Evolutionary conservation across 2,113 vertebrate genomes (phyloP), one percentile per base, ranked within the genome.

Genomic region (Calypte anna): DNA sequence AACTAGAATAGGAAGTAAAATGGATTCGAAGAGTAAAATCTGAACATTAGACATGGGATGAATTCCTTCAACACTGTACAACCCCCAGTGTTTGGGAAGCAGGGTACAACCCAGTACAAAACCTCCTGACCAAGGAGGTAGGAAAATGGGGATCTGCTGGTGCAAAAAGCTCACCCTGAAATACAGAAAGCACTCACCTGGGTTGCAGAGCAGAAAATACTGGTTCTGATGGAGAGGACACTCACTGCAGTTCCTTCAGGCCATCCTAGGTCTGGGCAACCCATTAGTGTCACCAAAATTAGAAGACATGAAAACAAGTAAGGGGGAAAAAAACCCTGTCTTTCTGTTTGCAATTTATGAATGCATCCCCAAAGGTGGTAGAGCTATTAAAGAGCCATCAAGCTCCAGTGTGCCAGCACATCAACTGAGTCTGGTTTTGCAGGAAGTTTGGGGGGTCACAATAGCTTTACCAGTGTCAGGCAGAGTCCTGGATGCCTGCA

Each of bases 111-210:
- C 53, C 61, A 59, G 70, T 12, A 44, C 51, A 16, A 43, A 24
- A 0, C 2, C 11, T n/a, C 7, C 10, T n/a, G 58, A 10, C 8
- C 0, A 1, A 36, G 17, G 30, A 8, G 40, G 30, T 0, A 4
- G 50, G 55, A 50, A n/a, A 36, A 0, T 8, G 30, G 74, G 30
- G 51, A 72, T 21, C 53, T 78, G 61, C 64, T 54, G 12, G 23
- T 24, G 30, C 21, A 43, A 62, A 36, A 46, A 75, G n/a, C 27
- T 31, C 50, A 20, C 50, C 50, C 48, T 58, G 58, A 43, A 58
- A 57, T 6, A 24, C 24, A 80, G 38, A 63, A 72, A 76, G 4
- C 22, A 12, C 24, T 59, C 10, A 0, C 12, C 50, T 22, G 50
- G 28, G 3, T 21, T 87, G 13, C 63, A 54, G 66, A 59, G 77